A percentile compares a stretch with the other conserved stretches of the same genome.
phyloP scores from a whole-genome alignment of 1,140 invertebrate genomes.

The Pogonus chalceus region DNA sequence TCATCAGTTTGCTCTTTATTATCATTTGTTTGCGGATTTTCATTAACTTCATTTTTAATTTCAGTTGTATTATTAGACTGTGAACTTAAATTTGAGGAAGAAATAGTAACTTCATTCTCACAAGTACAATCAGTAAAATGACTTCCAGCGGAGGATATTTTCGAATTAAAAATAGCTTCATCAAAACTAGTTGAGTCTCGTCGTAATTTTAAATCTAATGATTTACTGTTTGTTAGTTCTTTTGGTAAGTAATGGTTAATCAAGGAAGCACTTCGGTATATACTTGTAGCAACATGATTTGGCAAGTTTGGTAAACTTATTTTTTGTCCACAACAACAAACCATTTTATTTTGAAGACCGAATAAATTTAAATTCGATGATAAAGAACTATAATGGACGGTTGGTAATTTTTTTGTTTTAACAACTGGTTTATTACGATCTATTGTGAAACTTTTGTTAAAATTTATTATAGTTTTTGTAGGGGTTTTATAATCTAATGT shows the following conservation, averaged over 20 bases:
- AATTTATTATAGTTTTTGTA: too few relatives aligned
- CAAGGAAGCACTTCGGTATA: not conserved
- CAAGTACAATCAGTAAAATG: not conserved
- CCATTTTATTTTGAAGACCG: not conserved
- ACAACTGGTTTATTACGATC: too few relatives aligned
- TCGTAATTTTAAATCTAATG: not conserved
- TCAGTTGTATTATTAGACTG: too few relatives aligned
- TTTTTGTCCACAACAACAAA: not conserved
- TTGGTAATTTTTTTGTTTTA: not conserved
- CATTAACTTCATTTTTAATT: too few relatives aligned
- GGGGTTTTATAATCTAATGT: not conserved
- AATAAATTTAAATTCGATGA: not conserved
- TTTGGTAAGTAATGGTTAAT: not conserved
- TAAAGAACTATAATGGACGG: not conserved
- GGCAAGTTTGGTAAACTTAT: not conserved
- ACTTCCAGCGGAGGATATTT: not conserved
- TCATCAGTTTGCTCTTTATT: too few relatives aligned
- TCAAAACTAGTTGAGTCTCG: not conserved
- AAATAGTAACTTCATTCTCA: conserved; percentile 3
- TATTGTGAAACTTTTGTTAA: too few relatives aligned
- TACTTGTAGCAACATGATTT: too few relatives aligned
- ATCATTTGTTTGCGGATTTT: too few relatives aligned
- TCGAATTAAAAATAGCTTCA: not conserved
- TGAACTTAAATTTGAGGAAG: too few relatives aligned
- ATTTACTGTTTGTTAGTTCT: not conserved